These are phyloP conservation scores for Myzus persicae DNA, from an alignment of 1,140 invertebrate genomes.

Conservation along the genomic window DNA sequence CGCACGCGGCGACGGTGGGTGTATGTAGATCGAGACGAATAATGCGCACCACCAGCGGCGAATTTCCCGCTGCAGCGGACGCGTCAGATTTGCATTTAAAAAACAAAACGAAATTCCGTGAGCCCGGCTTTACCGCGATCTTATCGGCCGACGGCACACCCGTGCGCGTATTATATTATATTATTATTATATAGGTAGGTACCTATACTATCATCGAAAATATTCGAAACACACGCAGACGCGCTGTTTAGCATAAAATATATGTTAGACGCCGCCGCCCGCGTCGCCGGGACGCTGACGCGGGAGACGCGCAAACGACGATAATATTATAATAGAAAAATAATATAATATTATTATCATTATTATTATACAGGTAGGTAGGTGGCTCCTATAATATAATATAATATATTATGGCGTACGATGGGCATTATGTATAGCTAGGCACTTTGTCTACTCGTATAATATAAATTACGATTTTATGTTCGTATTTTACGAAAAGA, in stretches of 20 bases:
- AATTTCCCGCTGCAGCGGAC: background rate
- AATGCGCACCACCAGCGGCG: background rate
- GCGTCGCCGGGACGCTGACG: background rate
- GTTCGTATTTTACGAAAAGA: background rate
- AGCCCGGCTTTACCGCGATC: background rate
- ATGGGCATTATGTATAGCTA: background rate
- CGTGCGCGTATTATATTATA: background rate
- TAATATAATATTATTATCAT: background rate
- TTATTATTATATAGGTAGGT: background rate
- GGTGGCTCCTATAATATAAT: background rate
- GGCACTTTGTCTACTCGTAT: background rate
- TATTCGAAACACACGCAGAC: background rate
- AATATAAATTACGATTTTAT: conserved; percentile 6
- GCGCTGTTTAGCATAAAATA: background rate
- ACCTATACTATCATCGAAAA: too few species aligned
- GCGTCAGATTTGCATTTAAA: background rate
- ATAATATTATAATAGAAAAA: background rate
- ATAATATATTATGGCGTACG: background rate
- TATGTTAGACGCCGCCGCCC: background rate
- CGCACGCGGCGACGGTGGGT: background rate
- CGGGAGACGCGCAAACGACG: background rate
- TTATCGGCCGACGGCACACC: background rate
- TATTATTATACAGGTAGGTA: background rate
- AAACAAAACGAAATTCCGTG: conserved; percentile 7
- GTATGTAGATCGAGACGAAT: background rate